Conservation (phyloP, 2,888 invertebrate genomes). For the Aleiodes leptofemur region DNA sequence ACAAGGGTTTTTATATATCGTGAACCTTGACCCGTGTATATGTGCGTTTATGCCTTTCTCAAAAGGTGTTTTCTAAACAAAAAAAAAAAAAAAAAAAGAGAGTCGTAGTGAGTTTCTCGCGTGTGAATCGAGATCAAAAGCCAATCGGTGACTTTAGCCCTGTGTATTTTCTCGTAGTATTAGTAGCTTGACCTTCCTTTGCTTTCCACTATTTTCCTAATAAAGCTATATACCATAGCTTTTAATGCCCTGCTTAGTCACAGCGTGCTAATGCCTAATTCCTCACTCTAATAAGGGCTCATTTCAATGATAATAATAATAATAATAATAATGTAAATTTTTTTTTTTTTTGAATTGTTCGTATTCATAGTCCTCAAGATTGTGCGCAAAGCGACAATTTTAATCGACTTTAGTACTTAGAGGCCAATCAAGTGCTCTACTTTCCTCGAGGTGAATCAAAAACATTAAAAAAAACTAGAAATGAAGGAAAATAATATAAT, state of each 20-base stretch:
- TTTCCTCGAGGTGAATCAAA: neutral
- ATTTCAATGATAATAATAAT: no score
- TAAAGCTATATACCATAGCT: neutral
- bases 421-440: conserved; percentile 71
- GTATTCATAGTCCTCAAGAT: no score
- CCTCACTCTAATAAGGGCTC: no score
- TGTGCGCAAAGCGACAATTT: conserved; percentile 57
- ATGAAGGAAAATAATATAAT: neutral
- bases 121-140: conserved; percentile 72
- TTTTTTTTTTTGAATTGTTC: no score
- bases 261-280: no score
- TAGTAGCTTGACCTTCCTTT: conserved; percentile 10
- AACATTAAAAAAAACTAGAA: neutral
- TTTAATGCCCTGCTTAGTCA: neutral
- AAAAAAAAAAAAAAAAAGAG: neutral
- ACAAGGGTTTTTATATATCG: conserved; percentile 48
- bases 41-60: conserved; percentile 54
- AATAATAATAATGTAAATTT: no score
- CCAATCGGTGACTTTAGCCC: conserved; percentile 25
- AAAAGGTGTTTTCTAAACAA: conserved; percentile 58
- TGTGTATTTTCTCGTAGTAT: neutral
- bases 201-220: conserved; percentile 7
- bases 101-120: conserved; percentile 65
- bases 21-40: conserved; percentile 69
- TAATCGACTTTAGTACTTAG: conserved; percentile 75